Percentiles rank a stretch among this genome's conserved stretches.
phyloP scores from a whole-genome alignment of 2,888 invertebrate genomes.

The Tetranychus truncatus region DNA sequence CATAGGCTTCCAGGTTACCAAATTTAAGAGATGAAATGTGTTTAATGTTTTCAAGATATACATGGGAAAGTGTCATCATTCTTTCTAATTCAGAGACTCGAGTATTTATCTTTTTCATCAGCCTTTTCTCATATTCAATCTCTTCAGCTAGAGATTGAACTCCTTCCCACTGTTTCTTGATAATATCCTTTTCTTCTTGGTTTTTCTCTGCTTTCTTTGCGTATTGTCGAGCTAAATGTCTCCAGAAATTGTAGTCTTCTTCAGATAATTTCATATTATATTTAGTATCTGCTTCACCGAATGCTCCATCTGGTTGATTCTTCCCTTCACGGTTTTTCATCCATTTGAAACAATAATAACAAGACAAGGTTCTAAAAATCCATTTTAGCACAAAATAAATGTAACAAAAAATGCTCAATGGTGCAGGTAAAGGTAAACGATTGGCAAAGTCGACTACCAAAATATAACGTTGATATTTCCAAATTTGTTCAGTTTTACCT shows the following conservation, averaged over 20 bases:
- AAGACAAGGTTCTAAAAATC: constrained; percentile 11
- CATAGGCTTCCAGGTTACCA: neutral
- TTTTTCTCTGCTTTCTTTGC: constrained; percentile 19
- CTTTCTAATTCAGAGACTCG: constrained; percentile 33
- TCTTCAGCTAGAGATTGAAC: constrained; percentile 25
- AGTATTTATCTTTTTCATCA: constrained; percentile 30
- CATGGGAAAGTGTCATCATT: constrained; percentile 28
- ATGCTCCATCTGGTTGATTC: neutral
- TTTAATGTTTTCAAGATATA: constrained; percentile 27
- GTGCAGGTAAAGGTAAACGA: constrained; percentile 32
- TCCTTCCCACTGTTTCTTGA: constrained; percentile 25
- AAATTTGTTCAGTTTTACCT: constrained; percentile 31
- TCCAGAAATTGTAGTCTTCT: constrained; percentile 27
- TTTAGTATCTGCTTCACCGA: neutral
- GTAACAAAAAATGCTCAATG: constrained; percentile 30
- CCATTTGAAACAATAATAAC: constrained; percentile 13
- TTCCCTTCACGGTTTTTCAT: neutral
- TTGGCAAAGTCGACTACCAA: constrained; percentile 31
- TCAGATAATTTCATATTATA: constrained; percentile 15
- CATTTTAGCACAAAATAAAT: constrained; percentile 22
- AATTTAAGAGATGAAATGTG: constrained; percentile 21
- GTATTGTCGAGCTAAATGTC: constrained; percentile 26
- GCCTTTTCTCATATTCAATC: constrained; percentile 29
- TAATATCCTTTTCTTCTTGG: constrained; percentile 21
- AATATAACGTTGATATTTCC: constrained; percentile 32